Evolutionary conservation across 1,140 invertebrate genomes (phyloP), one percentile per base, ranked within the genome.

Genomic region (Grapholita molesta): DNA sequence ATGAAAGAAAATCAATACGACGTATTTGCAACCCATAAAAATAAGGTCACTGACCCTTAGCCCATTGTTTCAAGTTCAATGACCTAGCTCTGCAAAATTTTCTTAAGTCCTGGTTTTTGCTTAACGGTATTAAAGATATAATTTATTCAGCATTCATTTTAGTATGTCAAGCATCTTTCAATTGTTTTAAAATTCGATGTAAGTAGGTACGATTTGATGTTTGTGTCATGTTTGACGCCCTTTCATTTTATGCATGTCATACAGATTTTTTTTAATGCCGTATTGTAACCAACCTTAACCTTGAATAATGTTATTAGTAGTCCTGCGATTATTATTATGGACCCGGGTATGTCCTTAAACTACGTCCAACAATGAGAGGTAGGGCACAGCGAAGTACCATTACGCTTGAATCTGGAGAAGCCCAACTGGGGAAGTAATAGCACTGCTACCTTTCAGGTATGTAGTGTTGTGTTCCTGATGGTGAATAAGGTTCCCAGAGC

Each of bases 1-100:
- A 15, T 32, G 55, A 28, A 61, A 61, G 55, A 61, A 61, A 61
- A 61, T 30, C n/a, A 61, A 61, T 61, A 25, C 55, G 52, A 53
- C 11, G 55, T 61, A 61, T 61, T 61, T 28, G 24, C 25, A 61
- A 61, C n/a, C 24, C 55, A 61, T 61, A 61, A 61, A 61, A 25
- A 28, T 23, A 12, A 11, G 53, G 55, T 61, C 55, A 28, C 0
- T 61, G 55, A 15, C 55, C n/a, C 55, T 61, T 61, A 21, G 23
- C 2, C 55, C 55, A 61, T 61, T 61, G 55, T 61, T 28, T 11
- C 1, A 61, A 6, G 55, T 28, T 15, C 55, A 15, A 61, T 3
- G 55, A 18, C 55, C 55, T 9, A 24, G 24, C 7, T n/a, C 8
- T 15, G 6, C 24, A 28, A 61, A n/a, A 61, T 61, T 61, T 61